Evolutionary conservation across 2,888 invertebrate species (phyloP).

Genomic region (Idaea biselata): DNA sequence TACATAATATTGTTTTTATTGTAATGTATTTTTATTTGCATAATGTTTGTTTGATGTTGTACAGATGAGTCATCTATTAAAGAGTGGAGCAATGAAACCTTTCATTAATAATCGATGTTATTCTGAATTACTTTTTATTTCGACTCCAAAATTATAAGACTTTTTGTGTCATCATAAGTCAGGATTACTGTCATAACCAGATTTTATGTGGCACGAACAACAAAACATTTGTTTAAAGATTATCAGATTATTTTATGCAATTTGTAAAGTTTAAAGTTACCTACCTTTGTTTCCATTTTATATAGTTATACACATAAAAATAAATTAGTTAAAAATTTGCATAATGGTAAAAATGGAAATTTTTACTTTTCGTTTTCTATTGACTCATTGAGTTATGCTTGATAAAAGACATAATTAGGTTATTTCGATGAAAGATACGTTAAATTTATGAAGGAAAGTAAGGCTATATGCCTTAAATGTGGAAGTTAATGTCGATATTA

Average conservation of each 20-base stretch:
- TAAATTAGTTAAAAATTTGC: slow-evolving; percentile 4
- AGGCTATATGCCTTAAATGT: slow-evolving; percentile 31
- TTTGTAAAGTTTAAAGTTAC: slow-evolving; percentile 42
- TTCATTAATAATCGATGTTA: slow-evolving; percentile 36
- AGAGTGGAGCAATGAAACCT: slow-evolving; percentile 8
- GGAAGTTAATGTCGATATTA: slow-evolving; percentile 57
- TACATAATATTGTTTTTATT: background rate
- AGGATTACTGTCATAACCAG: slow-evolving; percentile 69
- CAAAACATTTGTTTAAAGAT: slow-evolving; percentile 69
- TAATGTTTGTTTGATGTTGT: background rate
- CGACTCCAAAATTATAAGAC: slow-evolving; percentile 68
- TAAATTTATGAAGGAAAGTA: background rate
- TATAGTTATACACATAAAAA: slow-evolving; percentile 17
- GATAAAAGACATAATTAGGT: background rate
- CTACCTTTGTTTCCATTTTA: slow-evolving; percentile 32
- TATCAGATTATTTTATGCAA: slow-evolving; percentile 57
- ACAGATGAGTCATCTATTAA: slow-evolving; percentile 30
- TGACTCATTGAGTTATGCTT: slow-evolving; percentile 2
- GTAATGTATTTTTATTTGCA: background rate
- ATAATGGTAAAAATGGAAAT: slow-evolving; percentile 7
- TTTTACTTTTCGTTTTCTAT: slow-evolving; percentile 7
- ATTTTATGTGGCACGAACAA: slow-evolving; percentile 55
- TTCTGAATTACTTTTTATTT: slow-evolving; percentile 60
- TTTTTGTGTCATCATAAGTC: slow-evolving; percentile 66
- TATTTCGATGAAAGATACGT: background rate